Base-by-base conservation (phyloP, 30 jellyfish, hydroid and myxozoan species). In the Cassiopea andromeda region DNA sequence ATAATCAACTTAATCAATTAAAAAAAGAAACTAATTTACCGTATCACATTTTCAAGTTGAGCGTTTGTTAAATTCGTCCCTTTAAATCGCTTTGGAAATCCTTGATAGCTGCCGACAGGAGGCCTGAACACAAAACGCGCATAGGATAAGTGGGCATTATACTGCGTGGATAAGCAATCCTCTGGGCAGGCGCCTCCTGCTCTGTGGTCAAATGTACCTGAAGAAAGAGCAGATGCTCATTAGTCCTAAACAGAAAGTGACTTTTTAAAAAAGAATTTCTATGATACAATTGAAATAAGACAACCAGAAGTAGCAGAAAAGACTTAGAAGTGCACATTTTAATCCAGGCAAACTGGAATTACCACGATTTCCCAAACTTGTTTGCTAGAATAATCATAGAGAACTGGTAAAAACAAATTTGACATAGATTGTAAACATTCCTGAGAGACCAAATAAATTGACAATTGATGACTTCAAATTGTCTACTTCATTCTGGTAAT, bases 111-210 rank as follows among this genome's bases (percentile, higher is more conserved):
- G 38, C 94, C 96, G 47, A 73, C 86, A 4, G 98, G 96, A n/a
- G 98, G 97, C 54, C 81, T 88, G 54, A 97, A 87, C 7, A 96
- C 89, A 69, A 87, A 96, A 27, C 99, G 93, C 18, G 97, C 99
- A 66, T 96, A 96, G 1, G 98, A 91, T 15, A 90, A 81, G 58
- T 90, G 89, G 7, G 95, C 89, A 54, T 49, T 89, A 70, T 87
- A 96, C 78, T 91, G 96, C 19, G 93, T 75, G 38, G 99, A 79
- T 14, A 74, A 89, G 73, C 99, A 96, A 86, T 96, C 99, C 76
- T 87, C 97, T 61, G 99, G 99, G 87, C 99, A 96, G 71, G 93
- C 82, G 77, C 92, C 85, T 64, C 93, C 97, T 6, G 99, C 91
- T 69, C 96, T 78, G 59, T 92, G 97, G 83, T 91, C 97, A 69